Evolutionary conservation across 2,113 vertebrate genomes (phyloP).

Genomic region (Xenopus borealis): DNA sequence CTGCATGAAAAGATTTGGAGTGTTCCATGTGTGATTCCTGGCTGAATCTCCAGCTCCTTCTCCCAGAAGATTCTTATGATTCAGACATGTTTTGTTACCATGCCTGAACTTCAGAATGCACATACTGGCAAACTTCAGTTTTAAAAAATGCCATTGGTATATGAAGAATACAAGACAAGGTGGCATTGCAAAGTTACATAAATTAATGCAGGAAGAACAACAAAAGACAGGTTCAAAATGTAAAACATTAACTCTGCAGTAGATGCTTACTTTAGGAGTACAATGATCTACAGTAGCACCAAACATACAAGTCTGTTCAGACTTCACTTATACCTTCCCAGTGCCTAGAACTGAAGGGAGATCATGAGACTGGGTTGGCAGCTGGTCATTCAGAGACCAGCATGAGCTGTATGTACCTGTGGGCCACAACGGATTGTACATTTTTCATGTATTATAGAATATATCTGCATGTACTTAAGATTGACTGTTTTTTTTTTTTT

Average conservation of each 20-base stretch:
- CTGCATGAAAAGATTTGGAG: neutral
- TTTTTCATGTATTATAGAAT: conserved; percentile 13
- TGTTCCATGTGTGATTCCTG: neutral
- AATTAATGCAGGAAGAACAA: conserved; percentile 12
- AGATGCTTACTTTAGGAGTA: too few relatives aligned
- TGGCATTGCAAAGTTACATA: neutral
- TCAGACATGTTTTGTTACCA: neutral
- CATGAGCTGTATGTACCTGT: neutral
- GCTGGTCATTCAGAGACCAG: neutral
- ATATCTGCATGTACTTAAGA: conserved; percentile 24
- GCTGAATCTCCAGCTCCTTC: neutral
- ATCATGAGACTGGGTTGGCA: neutral
- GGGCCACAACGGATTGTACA: conserved; percentile 3
- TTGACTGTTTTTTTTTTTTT: neutral
- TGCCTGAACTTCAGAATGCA: neutral
- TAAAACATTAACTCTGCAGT: too few relatives aligned
- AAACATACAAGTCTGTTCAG: too few relatives aligned
- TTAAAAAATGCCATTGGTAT: neutral
- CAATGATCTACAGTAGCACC: too few relatives aligned
- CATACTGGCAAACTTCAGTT: neutral
- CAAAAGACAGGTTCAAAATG: conserved; percentile 23
- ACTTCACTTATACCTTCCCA: conserved; percentile 1
- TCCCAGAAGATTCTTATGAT: neutral
- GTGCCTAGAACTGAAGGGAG: conserved; percentile 17
- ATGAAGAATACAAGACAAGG: neutral